These are phyloP conservation scores for Scaptomyza polygonia DNA, from an alignment of 2,888 invertebrate genomes.

Conservation along the genomic window DNA sequence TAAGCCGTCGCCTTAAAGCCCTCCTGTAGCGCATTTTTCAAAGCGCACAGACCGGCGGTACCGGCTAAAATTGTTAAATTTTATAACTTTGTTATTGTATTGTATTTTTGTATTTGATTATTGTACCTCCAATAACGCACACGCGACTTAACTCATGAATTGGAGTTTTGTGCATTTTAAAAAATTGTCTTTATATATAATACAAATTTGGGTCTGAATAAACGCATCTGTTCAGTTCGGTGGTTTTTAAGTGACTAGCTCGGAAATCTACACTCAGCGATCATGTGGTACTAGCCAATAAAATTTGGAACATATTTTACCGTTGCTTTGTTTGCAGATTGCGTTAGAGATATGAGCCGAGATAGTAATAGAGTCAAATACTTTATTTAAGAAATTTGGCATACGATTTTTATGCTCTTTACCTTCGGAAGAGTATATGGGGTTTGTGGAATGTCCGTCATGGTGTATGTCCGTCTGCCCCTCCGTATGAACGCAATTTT, in stretches of 20 bases:
- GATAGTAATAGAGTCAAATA: not conserved
- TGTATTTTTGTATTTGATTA: conserved; percentile 16
- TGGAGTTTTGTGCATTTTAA: conserved; percentile 52
- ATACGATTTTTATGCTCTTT: not conserved
- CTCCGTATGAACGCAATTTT: no score
- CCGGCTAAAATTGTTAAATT: conserved; percentile 86
- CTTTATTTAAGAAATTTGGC: not conserved
- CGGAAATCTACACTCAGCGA: not conserved
- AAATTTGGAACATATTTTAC: not conserved
- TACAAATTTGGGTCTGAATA: not conserved
- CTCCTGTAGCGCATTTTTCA: conserved; percentile 87
- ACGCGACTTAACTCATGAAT: conserved; percentile 70
- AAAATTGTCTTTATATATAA: not conserved
- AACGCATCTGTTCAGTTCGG: conserved; percentile 31
- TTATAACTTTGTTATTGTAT: not conserved
- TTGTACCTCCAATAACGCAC: conserved; percentile 89
- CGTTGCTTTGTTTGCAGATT: not conserved
- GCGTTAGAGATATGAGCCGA: not conserved
- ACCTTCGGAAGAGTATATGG: no score
- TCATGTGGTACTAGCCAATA: not conserved
- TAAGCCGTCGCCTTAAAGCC: conserved; percentile 88
- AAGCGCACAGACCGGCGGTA: conserved; percentile 93
- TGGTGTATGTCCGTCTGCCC: no score
- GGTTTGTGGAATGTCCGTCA: no score
- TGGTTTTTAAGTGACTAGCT: conserved; percentile 34